Base-by-base conservation (phyloP, 2,888 invertebrate genomes). In the Eulithis testata region DNA sequence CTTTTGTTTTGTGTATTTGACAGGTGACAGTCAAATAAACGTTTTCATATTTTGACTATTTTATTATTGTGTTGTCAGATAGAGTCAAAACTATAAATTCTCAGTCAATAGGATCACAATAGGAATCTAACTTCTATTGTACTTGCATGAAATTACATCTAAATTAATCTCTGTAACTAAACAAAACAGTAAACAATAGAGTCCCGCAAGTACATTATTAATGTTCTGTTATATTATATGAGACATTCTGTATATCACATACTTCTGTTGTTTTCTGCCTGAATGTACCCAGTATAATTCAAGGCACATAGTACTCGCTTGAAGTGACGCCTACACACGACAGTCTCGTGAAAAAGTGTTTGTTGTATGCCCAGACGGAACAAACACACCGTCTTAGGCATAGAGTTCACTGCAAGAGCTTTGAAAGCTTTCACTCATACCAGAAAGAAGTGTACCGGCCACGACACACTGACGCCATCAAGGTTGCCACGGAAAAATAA, bases 341-440 rank as follows among this genome's bases (percentile, higher is more conserved):
- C 54, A 47, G 54, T 54, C 54, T 40, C 54, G n/a, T 54, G 47
- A 45, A 53, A 52, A 50, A 47, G 60, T 60, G 60, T 53, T 21
- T 49, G 49, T 21, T 21, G 49, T 21, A 9, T 44, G 45, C 53
- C n/a, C 53, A 60, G 52, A 53, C 53, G 45, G 8, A 11, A 47
- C 60, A 60, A 53, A 60, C 60, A 45, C 45, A 45, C 12, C 37
- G 12, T 52, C 14, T 45, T 52, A 60, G 31, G 59, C 52, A 52
- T 27, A 58, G 40, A 27, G 7, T 21, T 27, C 43, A 58, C 58
- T 50, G 49, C 9, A 36, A 27, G 7, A 9, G 6, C 43, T 43
- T 12, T n/a, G 21, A n/a, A 45, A 31, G 11, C 21, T 5, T 11
- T 43, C 6, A n/a, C 31, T 31, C 6, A 31, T 4, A 47, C n/a